These are phyloP conservation scores for Caenorhabditis sp. DNA, from an alignment of 2,888 invertebrate species.

Conservation along the genomic window DNA sequence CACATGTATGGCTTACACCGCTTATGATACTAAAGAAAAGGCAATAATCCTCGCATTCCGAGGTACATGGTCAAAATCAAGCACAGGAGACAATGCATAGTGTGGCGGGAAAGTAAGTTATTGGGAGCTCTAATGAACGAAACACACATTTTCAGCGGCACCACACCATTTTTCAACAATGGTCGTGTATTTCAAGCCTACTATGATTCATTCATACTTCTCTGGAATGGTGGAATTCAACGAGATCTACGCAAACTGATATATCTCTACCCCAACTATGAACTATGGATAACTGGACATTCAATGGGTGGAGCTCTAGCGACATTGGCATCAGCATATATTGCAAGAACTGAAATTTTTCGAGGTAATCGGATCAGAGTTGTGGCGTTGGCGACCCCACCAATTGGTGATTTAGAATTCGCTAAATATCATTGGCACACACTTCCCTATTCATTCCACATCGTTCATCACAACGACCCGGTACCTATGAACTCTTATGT, in stretches of 20 bases:
- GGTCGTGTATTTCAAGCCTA: slow-evolving; percentile 19
- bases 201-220: slow-evolving; percentile 20
- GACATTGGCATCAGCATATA: slow-evolving; percentile 11
- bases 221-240: slow-evolving; percentile 29
- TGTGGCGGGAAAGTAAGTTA: too few species aligned
- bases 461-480: slow-evolving; percentile 14
- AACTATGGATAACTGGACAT: slow-evolving; percentile 31
- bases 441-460: slow-evolving; percentile 20
- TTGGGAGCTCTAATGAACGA: too few species aligned
- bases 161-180: slow-evolving; percentile 12
- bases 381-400: slow-evolving; percentile 5
- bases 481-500: background rate
- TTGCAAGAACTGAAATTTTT: slow-evolving; percentile 11
- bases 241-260: slow-evolving; percentile 15
- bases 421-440: slow-evolving; percentile 19
- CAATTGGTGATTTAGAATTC: slow-evolving; percentile 19
- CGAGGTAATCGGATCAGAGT: slow-evolving; percentile 22
- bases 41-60: slow-evolving; percentile 22
- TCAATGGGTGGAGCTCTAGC: slow-evolving; percentile 21
- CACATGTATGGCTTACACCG: slow-evolving; percentile 25
- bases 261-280: slow-evolving; percentile 17
- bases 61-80: too few species aligned
- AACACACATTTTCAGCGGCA: slow-evolving; percentile 16
- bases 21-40: slow-evolving; percentile 15
- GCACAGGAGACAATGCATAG: too few species aligned